These are phyloP conservation scores for Ellobius talpinus DNA, from an alignment of 2,113 vertebrate species.

Conservation along the genomic window DNA sequence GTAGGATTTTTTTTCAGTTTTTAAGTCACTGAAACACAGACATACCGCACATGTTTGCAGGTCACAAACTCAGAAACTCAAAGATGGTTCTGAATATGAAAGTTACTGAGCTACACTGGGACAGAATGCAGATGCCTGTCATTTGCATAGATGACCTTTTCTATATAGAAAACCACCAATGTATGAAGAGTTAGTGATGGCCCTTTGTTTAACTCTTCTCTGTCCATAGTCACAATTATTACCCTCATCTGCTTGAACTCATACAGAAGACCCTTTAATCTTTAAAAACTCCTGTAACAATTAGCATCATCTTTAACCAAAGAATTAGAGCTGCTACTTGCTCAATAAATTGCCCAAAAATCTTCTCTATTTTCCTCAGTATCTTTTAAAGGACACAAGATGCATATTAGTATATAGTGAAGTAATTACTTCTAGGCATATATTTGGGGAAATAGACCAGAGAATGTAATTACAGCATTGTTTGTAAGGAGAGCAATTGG, in stretches of 20 bases:
- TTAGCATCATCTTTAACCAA: neutral
- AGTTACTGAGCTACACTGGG: neutral
- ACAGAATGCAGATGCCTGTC: slow-evolving; percentile 50
- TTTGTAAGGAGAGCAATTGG: slow-evolving; percentile 22
- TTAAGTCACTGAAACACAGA: slow-evolving; percentile 48
- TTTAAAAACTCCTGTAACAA: neutral
- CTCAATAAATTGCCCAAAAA: neutral
- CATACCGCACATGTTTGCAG: slow-evolving; percentile 4
- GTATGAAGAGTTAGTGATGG: neutral
- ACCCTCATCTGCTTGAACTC: neutral
- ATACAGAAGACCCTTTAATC: neutral
- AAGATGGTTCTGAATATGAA: slow-evolving; percentile 66
- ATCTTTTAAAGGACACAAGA: neutral
- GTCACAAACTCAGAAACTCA: slow-evolving; percentile 67
- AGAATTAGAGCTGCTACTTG: neutral
- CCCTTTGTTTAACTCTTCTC: neutral
- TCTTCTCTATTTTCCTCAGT: neutral
- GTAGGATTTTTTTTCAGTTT: neutral
- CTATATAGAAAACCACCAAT: neutral
- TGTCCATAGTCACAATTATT: neutral
- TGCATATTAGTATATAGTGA: neutral
- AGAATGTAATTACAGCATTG: neutral
- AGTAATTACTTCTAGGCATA: neutral
- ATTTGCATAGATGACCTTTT: neutral
- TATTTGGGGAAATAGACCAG: neutral